Evolutionary conservation across 2,888 invertebrate species (phyloP).

Genomic region (Sisyra nigra): DNA sequence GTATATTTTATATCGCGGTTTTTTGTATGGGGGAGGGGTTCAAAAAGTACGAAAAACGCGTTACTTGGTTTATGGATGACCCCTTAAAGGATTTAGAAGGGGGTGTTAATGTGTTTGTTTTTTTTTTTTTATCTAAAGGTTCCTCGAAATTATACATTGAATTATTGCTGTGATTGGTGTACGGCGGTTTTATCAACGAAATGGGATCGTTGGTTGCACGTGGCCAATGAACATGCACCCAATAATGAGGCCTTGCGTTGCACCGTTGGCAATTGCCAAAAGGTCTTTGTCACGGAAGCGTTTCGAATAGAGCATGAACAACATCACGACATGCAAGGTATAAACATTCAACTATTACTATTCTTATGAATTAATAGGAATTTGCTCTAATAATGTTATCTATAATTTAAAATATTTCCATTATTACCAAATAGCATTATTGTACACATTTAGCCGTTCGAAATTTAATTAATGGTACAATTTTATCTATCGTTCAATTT

Average conservation of each 20-base stretch:
- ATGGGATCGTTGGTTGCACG: conserved; percentile 32
- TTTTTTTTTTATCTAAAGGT: not conserved
- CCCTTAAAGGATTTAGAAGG: too few species aligned
- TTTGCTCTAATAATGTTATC: not conserved
- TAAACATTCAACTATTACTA: conserved; percentile 8
- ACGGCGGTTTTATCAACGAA: conserved; percentile 29
- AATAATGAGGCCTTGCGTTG: conserved; percentile 16
- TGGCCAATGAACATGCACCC: conserved; percentile 22
- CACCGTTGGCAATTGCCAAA: conserved; percentile 23
- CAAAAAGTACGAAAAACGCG: too few species aligned
- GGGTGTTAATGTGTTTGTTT: too few species aligned
- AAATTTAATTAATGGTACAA: too few species aligned
- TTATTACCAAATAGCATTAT: not conserved
- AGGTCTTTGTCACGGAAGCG: conserved; percentile 28
- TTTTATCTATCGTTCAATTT: too few species aligned
- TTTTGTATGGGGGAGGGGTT: too few species aligned
- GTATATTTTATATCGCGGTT: too few species aligned
- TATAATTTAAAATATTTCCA: not conserved
- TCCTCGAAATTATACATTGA: conserved; percentile 8
- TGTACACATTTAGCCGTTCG: too few species aligned
- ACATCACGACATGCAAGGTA: conserved; percentile 28
- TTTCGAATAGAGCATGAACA: conserved; percentile 27
- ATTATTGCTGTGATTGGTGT: conserved; percentile 28
- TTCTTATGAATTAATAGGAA: not conserved
- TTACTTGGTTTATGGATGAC: too few species aligned